These are phyloP conservation scores for Engraulis encrasicolus DNA, from an alignment of 2,113 vertebrate species.

Conservation along the genomic window DNA sequence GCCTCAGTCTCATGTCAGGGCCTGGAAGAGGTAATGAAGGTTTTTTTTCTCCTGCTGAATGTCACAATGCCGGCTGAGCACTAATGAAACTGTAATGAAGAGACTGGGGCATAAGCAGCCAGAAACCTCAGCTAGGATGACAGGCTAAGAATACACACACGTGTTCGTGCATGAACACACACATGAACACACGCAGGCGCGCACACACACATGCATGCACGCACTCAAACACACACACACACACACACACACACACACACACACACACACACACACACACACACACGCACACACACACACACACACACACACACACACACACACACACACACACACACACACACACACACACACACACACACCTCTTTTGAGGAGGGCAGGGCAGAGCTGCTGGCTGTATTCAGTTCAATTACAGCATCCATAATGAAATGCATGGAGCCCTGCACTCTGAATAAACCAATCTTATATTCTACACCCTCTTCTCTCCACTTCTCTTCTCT, in stretches of 20 bases:
- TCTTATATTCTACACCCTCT: background rate
- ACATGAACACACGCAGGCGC: background rate
- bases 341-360: background rate
- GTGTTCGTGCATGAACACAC: too few species aligned
- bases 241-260: background rate
- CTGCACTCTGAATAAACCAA: background rate
- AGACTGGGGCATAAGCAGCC: background rate
- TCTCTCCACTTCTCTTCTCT: too few species aligned
- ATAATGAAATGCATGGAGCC: conserved; percentile 34
- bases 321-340: background rate
- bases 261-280: background rate
- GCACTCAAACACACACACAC: background rate
- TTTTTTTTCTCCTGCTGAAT: background rate
- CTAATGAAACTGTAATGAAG: conserved; percentile 31
- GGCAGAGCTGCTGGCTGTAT: conserved; percentile 3
- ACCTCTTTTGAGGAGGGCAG: background rate
- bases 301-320: background rate
- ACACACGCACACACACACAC: background rate
- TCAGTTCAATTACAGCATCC: conserved; percentile 24
- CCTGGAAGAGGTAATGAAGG: conserved; percentile 14
- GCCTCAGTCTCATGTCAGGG: background rate
- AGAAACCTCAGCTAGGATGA: background rate
- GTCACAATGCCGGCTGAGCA: background rate
- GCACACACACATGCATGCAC: background rate
- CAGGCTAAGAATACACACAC: too few species aligned